Evolutionary conservation across 1,140 invertebrate genomes (phyloP), one percentile per base, ranked within the genome.

Genomic region (Brachionus paranguensis): DNA sequence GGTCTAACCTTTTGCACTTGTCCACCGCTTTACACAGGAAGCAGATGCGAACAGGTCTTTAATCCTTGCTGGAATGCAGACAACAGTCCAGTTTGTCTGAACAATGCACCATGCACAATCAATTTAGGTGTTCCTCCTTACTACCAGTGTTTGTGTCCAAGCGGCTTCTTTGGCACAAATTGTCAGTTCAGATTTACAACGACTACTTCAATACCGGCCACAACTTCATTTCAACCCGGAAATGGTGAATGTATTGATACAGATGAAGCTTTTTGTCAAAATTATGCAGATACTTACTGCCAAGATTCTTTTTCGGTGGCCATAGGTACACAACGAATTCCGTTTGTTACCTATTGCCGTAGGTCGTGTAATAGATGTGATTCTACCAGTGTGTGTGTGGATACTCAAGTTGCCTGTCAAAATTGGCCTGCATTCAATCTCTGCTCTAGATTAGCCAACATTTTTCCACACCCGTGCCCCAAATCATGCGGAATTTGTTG

Each of bases 151-250:
- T 33, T 60, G 14, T 81, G 78, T 64, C 53, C 29, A 14, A 41
- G n/a, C 27, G 53, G 78, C 1, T 81, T 64, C 33, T 81, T 43
- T 81, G 78, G 78, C n/a, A 64, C 8, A 10, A 81, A 68, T 64
- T 81, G 78, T 64, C 78, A 81, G 33, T 81, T 81, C 64, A 50
- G n/a, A 76, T 20, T 64, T 64, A 8, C 41, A 17, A 81, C 78
- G 3, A 81, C 78, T 11, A 81, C 78, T 29, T 11, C 29, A 60
- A 60, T 60, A 43, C 20, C 78, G 1, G 37, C 41, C 7, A 64
- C 53, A 14, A 60, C 53, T 41, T 11, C 37, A 10, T 64, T 68
- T 43, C 12, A 33, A 5, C 45, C 76, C 12, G 37, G 37, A 29
- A 37, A 65, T 17, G 74, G 11, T 2, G 20, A 14, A 12, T 79